Evolutionary conservation across 2,113 vertebrate genomes (phyloP), one percentile per base, ranked within the genome.

Genomic region (Limnothrissa miodon): DNA sequence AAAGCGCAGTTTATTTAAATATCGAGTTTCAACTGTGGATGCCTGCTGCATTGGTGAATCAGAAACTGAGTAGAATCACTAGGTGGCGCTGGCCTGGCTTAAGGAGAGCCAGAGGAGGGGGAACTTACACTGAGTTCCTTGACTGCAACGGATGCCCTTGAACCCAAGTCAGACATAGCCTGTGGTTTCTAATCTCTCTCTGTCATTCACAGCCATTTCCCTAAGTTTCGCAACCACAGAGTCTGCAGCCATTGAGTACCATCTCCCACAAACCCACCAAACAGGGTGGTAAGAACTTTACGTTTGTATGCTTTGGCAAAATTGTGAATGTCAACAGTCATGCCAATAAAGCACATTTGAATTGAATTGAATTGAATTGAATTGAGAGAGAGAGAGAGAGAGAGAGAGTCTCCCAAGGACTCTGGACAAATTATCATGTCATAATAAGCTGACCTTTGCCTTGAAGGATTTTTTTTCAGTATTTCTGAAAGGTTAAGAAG

Each of bases 151-250:
- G 90, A 90, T 83, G 85, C 85, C 82, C 46, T 78, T 82, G 85
- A 74, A 81, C 90, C 85, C 80, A 84, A 87, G 81, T 84, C 81
- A 85, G 84, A 87, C 87, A 86, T 44, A 85, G 86, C 88, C 90
- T 93, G 93, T 94, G 93, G 93, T 94, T 92, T 86, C 90, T 93
- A 93, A 94, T 93, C 92, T 93, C 53, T 92, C 86, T 74, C 85
- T 25, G 88, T 90, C 93, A 93, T 93, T 93, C 91, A 90, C 85
- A 87, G 87, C 93, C 90, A 92, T 93, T 94, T 94, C 92, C 94
- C 91, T 88, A 92, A 6, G 89, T 89, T 25, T 29, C 8, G 59
- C 6, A 62, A 5, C 66, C 66, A 33, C 66, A 15, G 29, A 17
- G 13, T 4, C 66, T 36, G 33, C 0, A 2, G 0, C 62, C 25